A percentile compares a stretch with the other conserved stretches of the same genome.
Conservation (phyloP, 2,888 invertebrate species). For the Epinotia demarniana region DNA sequence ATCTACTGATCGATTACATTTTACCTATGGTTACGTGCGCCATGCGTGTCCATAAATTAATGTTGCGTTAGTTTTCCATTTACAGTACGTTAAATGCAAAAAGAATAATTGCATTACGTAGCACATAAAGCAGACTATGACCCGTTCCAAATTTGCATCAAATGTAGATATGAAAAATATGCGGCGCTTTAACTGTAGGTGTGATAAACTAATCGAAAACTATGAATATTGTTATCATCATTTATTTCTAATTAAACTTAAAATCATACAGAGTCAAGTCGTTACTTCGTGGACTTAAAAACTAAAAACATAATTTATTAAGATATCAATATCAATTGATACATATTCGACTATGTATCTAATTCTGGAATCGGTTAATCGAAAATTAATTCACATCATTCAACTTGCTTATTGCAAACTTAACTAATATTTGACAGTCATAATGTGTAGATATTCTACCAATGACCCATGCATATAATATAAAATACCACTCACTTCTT, state of each 20-base stretch:
- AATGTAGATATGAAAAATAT: too few species aligned
- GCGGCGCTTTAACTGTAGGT: background rate
- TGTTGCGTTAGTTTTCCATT: too few species aligned
- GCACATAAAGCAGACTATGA: too few species aligned
- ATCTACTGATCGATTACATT: too few species aligned
- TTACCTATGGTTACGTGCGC: too few species aligned
- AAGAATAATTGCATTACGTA: too few species aligned
- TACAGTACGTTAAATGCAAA: too few species aligned
- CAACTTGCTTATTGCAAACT: slow-evolving; percentile 20
- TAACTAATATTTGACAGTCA: background rate
- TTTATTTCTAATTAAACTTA: slow-evolving; percentile 17
- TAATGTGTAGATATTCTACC: too few species aligned
- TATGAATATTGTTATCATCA: background rate
- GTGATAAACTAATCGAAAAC: background rate
- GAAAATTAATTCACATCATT: background rate
- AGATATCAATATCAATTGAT: slow-evolving; percentile 8
- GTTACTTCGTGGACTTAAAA: background rate
- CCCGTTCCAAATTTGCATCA: too few species aligned
- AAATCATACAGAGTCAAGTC: slow-evolving; percentile 6
- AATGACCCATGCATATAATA: too few species aligned
- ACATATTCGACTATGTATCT: background rate
- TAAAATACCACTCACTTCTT: too few species aligned
- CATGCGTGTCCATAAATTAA: too few species aligned
- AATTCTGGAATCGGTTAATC: background rate
- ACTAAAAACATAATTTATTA: background rate